Base-by-base conservation (phyloP, 1,140 invertebrate species). In the Chelonus insularis region DNA sequence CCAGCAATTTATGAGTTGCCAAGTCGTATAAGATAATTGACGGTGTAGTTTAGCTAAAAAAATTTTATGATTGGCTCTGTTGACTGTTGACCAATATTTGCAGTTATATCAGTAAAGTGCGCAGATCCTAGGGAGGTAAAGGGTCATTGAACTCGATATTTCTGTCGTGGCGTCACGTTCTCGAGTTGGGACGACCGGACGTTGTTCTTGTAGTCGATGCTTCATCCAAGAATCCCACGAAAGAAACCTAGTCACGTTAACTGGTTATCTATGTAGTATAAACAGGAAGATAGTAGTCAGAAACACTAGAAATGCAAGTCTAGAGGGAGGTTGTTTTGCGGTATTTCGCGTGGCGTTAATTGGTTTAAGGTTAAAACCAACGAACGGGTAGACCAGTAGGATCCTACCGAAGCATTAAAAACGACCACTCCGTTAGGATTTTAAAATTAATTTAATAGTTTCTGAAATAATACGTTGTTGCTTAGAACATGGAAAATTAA, bases 331-430 rank as follows among this genome's bases (percentile, higher is more conserved):
- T 50, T 47, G 47, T 39, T 45, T 63, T 67, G 63, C 63, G 64
- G 60, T 57, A 70, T 71, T 65, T 70, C 62, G 68, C 69, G 66
- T 72, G 69, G 61, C 45, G 60, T 65, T 72, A 72, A 72, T 72
- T 72, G 66, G 23, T 61, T 36, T 32, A 51, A 60, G 62, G 23
- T 20, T 34, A 57, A 18, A 32, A 47, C 3, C 48, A 51, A 51
- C 21, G 21, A 11, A 21, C 7, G 12, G 7, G 9, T 23, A 18
- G 9, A 37, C 8, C 56, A 47, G 20, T 43, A 52, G 36, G 9
- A 5, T n/a, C 4, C 36, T 14, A 14, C n/a, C 12, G 8, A 11
- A n/a, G 25, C n/a, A 14, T 29, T 52, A 18, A 52, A 20, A n/a
- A 23, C 18, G 12, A 18, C 18, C 3, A 7, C 16, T 16, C 45